phyloP scores from a whole-genome alignment of 2,797 vertebrate species.

The Okamejei kenojei region DNA sequence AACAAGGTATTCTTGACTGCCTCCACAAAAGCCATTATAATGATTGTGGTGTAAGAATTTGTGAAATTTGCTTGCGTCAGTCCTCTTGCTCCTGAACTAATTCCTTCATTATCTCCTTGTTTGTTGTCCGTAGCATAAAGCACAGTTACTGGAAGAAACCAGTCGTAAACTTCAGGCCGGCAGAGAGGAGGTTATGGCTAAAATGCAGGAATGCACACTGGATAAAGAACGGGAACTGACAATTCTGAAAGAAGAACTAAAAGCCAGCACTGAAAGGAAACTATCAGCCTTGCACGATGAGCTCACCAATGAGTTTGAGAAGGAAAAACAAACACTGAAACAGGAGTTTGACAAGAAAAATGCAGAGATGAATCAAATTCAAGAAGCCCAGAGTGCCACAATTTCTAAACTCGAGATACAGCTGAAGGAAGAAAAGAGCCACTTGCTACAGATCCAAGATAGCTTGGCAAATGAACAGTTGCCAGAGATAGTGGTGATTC shows the following conservation, averaged over 20 bases:
- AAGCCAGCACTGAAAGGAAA: constrained; percentile 38
- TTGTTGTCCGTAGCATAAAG: constrained; percentile 49
- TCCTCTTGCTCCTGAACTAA: neutral
- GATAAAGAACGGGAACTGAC: constrained; percentile 53
- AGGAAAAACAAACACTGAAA: constrained; percentile 53
- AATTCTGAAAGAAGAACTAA: constrained; percentile 45
- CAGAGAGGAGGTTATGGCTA: constrained; percentile 45
- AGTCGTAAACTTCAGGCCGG: constrained; percentile 43
- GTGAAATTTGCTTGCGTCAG: neutral
- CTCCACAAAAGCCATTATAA: neutral
- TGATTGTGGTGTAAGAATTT: neutral
- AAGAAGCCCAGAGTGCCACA: constrained; percentile 52
- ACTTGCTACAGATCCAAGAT: constrained; percentile 58
- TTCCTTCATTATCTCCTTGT: neutral
- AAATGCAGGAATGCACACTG: constrained; percentile 40
- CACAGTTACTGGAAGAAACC: constrained; percentile 51
- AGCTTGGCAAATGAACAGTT: constrained; percentile 53
- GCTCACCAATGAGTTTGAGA: constrained; percentile 50
- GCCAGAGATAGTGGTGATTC: constrained; percentile 48
- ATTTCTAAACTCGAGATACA: constrained; percentile 58
- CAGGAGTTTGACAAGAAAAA: constrained; percentile 51
- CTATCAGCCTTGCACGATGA: constrained; percentile 48
- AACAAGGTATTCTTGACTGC: neutral
- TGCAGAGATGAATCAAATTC: constrained; percentile 51
- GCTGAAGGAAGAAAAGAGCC: constrained; percentile 60